Base-by-base conservation (phyloP, 2,113 vertebrate genomes). In the Tenebrosternarchus preto region DNA sequence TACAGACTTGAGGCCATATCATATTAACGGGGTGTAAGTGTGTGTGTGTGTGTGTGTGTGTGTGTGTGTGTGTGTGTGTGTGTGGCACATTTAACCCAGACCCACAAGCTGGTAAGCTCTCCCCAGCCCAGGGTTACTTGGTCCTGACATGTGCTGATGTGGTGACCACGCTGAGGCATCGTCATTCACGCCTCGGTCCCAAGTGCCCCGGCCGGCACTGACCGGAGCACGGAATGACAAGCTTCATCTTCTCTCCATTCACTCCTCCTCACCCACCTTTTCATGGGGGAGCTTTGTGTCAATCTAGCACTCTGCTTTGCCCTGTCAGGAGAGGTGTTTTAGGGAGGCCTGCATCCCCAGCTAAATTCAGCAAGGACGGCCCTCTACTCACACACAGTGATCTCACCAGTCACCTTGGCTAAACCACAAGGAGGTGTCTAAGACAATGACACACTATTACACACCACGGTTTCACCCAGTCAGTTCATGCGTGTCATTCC, bases 161-260 rank as follows among this genome's bases (percentile, higher is more conserved):
- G 69, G 77, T 29, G 15, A 15, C 61, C 80, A 60, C 59, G 73
- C 46, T 76, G 66, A 69, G 66, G 73, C 59, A 78, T 59, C 72
- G 73, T 56, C 43, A 78, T n/a, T 82, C 74, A 75, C 80, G 76
- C 78, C 73, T 83, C 76, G 81, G 78, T 81, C 71, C 76, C 70
- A 66, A 81, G 60, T 64, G 61, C 79, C 76, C 77, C 59, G 31
- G 76, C 77, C 72, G 78, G 68, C 53, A 74, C 31, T 50, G 31
- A n/a, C 4, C 29, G 50, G 43, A 20, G 57, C n/a, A 31, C 33
- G 46, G 43, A 63, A 61, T 25, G 4, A 43, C 64, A 59, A 81
- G 64, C 27, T 60, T 60, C 64, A 76, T 77, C 55, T 53, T 82
- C 63, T 53, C 59, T 68, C 31, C n/a, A 17, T 71, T 72, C 67